Conservation (phyloP, 2,113 vertebrate species). For the Cygnus atratus region DNA sequence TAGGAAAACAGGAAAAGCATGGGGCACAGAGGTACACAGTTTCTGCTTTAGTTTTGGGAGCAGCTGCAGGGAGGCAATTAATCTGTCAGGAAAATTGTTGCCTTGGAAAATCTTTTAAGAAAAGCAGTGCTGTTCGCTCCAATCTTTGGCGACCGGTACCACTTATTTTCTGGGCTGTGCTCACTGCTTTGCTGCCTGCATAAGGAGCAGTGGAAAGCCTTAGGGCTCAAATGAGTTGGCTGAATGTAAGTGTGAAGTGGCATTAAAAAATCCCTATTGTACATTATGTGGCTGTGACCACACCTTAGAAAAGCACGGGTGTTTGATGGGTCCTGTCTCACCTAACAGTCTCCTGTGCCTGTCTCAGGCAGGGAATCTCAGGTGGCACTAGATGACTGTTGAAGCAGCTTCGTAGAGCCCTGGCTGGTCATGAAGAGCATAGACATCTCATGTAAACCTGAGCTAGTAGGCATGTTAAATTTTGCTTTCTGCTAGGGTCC, state of each 20-base stretch:
- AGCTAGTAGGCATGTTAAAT: not conserved
- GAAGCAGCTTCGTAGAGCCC: not conserved
- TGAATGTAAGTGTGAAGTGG: not conserved
- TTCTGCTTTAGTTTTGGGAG: not conserved
- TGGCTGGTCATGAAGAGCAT: not conserved
- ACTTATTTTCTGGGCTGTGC: not conserved
- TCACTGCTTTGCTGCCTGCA: not conserved
- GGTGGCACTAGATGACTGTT: not conserved
- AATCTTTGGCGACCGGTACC: not conserved
- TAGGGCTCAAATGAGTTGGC: not conserved
- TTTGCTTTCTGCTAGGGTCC: accelerated
- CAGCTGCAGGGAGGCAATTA: not conserved
- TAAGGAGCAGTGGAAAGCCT: not conserved
- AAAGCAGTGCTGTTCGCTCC: not conserved
- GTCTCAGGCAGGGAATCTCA: not conserved
- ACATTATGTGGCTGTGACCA: accelerated
- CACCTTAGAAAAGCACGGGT: not conserved
- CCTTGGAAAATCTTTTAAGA: not conserved
- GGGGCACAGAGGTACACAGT: not conserved
- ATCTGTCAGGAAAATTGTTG: not conserved
- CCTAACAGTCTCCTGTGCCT: not conserved
- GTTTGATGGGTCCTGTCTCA: not conserved
- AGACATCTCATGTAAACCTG: accelerated
- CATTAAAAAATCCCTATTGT: not conserved
- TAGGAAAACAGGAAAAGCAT: not conserved